Percentiles rank a stretch among this genome's conserved stretches.
These are phyloP conservation scores for Malurus elegans DNA, from an alignment of 2,113 vertebrate genomes.

Conservation along the genomic window DNA sequence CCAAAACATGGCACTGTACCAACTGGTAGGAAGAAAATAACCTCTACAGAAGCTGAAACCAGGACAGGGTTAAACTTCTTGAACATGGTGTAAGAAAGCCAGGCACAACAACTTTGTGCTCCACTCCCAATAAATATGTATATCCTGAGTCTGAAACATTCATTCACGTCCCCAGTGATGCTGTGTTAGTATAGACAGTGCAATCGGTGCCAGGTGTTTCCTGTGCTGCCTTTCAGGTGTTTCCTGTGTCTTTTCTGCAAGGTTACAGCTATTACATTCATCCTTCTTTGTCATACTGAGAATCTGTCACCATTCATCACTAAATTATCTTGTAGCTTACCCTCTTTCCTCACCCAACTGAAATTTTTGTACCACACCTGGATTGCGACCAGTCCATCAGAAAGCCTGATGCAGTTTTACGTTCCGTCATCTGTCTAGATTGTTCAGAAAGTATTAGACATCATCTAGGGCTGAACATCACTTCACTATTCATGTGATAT, in stretches of 20 bases:
- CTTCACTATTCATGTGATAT: not conserved
- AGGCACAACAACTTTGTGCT: not conserved
- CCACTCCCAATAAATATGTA: not conserved
- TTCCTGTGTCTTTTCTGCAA: not conserved
- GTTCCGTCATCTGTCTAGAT: not conserved
- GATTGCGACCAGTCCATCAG: accelerated
- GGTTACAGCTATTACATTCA: not conserved
- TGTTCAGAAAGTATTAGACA: not conserved
- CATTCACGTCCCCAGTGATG: not conserved
- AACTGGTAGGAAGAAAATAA: not conserved
- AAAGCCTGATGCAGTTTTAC: not conserved
- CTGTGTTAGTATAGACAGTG: not conserved
- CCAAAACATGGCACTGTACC: not conserved
- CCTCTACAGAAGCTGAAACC: not conserved
- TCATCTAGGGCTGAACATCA: not conserved
- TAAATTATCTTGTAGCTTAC: not conserved
- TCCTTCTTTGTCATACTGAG: not conserved
- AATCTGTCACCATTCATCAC: not conserved
- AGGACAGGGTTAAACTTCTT: not conserved
- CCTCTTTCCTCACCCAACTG: not conserved
- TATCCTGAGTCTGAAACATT: not conserved
- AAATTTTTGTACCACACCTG: not conserved
- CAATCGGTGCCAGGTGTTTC: not conserved
- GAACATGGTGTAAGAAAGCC: not conserved
- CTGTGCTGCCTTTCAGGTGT: too few species aligned